These are phyloP conservation scores for Lamellibrachia luymesi DNA, from an alignment of 1,140 invertebrate species.

Conservation along the genomic window DNA sequence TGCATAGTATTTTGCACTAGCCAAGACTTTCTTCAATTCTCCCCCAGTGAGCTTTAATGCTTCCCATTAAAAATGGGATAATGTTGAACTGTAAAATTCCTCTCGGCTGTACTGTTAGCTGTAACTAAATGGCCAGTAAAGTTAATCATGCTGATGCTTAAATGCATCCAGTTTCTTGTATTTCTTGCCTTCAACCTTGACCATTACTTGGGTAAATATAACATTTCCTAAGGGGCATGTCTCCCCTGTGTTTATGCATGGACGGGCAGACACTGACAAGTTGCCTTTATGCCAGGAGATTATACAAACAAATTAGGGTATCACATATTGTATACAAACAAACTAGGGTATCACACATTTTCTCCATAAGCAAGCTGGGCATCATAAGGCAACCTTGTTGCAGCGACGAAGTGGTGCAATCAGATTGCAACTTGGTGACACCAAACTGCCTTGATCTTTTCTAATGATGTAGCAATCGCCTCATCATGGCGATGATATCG, in stretches of 20 bases:
- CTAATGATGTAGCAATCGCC: too few species aligned
- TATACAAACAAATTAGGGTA: background rate
- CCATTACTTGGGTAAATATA: background rate
- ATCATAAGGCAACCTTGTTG: too few species aligned
- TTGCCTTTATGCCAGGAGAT: background rate
- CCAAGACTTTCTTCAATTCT: background rate
- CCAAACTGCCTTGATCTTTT: too few species aligned
- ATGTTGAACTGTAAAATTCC: background rate
- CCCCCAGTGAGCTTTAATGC: background rate
- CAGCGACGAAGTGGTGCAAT: too few species aligned
- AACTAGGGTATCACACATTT: too few species aligned
- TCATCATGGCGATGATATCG: too few species aligned
- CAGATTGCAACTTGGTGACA: too few species aligned
- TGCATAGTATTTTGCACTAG: background rate
- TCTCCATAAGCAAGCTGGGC: too few species aligned
- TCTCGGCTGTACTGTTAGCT: background rate
- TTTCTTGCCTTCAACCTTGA: background rate
- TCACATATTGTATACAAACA: too few species aligned
- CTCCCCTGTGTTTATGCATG: background rate
- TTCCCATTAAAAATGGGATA: background rate
- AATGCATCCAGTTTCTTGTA: too few species aligned
- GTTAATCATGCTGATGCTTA: background rate
- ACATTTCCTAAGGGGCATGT: background rate
- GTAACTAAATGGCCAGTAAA: too few species aligned
- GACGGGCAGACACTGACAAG: background rate